Evolutionary conservation across 2,113 vertebrate species (phyloP), one percentile per base, ranked within the genome.

Genomic region (Corynorhinus townsendii): DNA sequence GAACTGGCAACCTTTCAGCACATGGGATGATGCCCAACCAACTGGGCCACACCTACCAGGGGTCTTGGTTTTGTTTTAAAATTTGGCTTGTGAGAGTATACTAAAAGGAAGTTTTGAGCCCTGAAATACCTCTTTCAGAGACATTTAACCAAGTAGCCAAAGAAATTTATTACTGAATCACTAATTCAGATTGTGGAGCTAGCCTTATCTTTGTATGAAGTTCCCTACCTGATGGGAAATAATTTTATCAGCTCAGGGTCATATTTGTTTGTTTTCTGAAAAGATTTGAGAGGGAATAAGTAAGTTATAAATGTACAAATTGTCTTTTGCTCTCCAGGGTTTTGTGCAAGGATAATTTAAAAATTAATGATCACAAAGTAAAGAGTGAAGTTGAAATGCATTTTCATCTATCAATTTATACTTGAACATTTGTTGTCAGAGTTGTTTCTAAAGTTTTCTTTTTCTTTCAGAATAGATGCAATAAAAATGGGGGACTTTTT

Each of bases 331-430:
- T 76, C 3, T 91, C 22, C 3, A 22, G n/a, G 56, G 9, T 84
- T 89, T 95, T 91, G 47, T 86, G 40, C 1, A 87, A 86, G 17
- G 86, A 68, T 73, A 62, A 92, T 73, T 72, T 88, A 86, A 81
- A 93, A 35, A 4, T 75, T 38, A 95, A 22, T 69, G 45, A 24
- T 66, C 47, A n/a, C 10, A 38, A 95, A 69, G 54, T 72, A n/a
- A 69, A 79, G 43, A 71, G 30, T 71, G 11, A 82, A 66, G 28
- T 45, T 52, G 19, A 96, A 83, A 22, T 72, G 33, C 17, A 17
- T 73, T 90, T 91, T 96, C 64, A 83, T 38, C 90, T 33, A 82
- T 68, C 56, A 92, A 49, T 43, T 49, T 82, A 76, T 73, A 69
- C 38, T n/a, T 52, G 43, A 8, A 11, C 20, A 30, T 66, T 66